phyloP scores from a whole-genome alignment of 1,140 invertebrate genomes.

The Magallana gigas region DNA sequence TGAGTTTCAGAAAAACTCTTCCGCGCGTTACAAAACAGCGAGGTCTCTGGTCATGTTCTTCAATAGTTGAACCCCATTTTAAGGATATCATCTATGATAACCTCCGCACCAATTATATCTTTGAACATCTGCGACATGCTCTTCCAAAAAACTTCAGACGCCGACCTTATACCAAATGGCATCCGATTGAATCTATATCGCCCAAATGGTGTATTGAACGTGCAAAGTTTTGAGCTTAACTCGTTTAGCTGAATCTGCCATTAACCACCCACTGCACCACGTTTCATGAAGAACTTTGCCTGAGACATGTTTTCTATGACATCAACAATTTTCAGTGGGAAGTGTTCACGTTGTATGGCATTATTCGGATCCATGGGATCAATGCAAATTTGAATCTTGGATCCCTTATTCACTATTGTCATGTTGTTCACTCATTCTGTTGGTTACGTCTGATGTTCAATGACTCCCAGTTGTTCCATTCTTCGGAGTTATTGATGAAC shows the following conservation, averaged over 20 bases:
- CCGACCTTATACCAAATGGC: slow-evolving; percentile 70
- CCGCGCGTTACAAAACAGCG: slow-evolving; percentile 50
- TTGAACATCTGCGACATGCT: slow-evolving; percentile 72
- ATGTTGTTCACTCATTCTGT: slow-evolving; percentile 57
- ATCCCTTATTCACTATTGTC: slow-evolving; percentile 65
- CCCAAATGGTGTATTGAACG: slow-evolving; percentile 59
- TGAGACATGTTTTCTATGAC: slow-evolving; percentile 15
- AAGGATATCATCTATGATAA: slow-evolving; percentile 77
- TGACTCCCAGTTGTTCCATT: slow-evolving; percentile 68
- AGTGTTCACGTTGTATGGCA: slow-evolving; percentile 57
- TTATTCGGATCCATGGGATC: slow-evolving; percentile 66
- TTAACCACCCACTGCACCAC: neutral
- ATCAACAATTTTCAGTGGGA: slow-evolving; percentile 51
- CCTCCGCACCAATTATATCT: slow-evolving; percentile 70
- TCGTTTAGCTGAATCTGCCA: slow-evolving; percentile 51
- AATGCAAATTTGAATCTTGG: slow-evolving; percentile 63
- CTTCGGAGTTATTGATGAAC: slow-evolving; percentile 70
- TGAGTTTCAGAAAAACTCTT: slow-evolving; percentile 5
- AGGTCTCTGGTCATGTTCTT: slow-evolving; percentile 65
- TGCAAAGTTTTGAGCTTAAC: slow-evolving; percentile 49
- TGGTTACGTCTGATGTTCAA: slow-evolving; percentile 61
- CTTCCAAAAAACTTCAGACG: slow-evolving; percentile 72
- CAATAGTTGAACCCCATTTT: slow-evolving; percentile 64
- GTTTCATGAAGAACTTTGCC: slow-evolving; percentile 21
- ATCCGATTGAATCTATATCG: slow-evolving; percentile 66